Conservation (phyloP, 2,797 vertebrate species). For the Botia almorhae region DNA sequence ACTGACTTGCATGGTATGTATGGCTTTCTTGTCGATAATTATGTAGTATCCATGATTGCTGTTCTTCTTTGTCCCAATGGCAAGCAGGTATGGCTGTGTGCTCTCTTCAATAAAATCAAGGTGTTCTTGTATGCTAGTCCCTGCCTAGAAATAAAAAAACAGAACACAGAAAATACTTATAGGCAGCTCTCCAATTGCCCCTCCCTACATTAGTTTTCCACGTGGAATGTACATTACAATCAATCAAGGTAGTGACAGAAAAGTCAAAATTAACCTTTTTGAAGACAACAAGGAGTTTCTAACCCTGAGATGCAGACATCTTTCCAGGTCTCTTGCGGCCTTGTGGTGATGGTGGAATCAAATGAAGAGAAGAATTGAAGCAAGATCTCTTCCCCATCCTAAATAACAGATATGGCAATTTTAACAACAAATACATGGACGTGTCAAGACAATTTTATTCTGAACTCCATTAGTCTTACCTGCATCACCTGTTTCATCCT, state of each 20-base stretch:
- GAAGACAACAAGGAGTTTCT: neutral
- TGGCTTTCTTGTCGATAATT: too few species aligned
- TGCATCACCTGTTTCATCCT: neutral
- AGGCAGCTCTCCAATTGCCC: neutral
- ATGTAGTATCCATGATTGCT: too few species aligned
- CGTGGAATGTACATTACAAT: too few species aligned
- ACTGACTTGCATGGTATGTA: too few species aligned
- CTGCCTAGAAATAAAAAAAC: neutral
- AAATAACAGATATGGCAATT: neutral
- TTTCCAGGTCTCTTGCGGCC: neutral
- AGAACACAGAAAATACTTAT: neutral
- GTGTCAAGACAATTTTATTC: too few species aligned
- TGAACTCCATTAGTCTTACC: neutral
- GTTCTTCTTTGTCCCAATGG: too few species aligned
- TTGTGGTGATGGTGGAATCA: neutral
- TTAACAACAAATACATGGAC: neutral
- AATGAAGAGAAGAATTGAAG: neutral
- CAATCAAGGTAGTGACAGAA: neutral
- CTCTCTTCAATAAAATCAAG: neutral
- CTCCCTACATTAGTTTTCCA: neutral
- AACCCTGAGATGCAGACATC: neutral
- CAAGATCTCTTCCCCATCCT: neutral
- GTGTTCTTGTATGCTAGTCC: constrained; percentile 8
- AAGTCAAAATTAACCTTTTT: neutral
- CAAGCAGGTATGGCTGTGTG: neutral